Base-by-base conservation (phyloP, 1,140 invertebrate genomes). In the Micrasema minimum region DNA sequence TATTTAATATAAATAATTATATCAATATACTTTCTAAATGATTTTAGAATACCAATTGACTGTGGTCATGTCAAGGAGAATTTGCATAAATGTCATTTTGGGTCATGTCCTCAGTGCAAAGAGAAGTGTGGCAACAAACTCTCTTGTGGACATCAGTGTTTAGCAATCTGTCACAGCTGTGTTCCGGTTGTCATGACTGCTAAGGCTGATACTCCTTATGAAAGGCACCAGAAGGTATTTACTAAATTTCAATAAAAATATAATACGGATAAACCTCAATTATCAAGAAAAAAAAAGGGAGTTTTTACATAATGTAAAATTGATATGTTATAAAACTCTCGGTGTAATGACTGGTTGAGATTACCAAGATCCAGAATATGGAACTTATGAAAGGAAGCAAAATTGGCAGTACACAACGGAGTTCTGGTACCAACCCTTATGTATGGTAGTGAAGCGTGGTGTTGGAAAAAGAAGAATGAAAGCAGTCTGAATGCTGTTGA, bases 171-270 rank as follows among this genome's bases (percentile, higher is more conserved):
- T 81, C 96, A 98, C 81, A 89, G 91, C 31, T 90, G 90, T 76
- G 90, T 96, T 6, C 85, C 89, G 71, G 87, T 91, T 3, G 88
- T 89, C 74, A 83, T 90, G 12, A 80, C 86, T 6, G 85, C 85
- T 72, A 89, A 89, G 77, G 88, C 90, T 31, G 84, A 87, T 12
- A 92, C 91, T 38, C 93, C 93, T 1, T 95, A 93, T 92, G 92
- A 94, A 65, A 86, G 87, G 3, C 89, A 89, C 76, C 81, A 85
- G 46, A 84, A 81, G 71, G 84, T 83, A 10, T 43, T 10, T 62
- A 12, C 22, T 11, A 41, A 41, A 9, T 11, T 38, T 10, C 10
- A 20, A 7, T 31, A 53, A 53, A 53, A 14, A 20, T 6, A 14
- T 5, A 20, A 48, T 20, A 48, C 14, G 7, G 4, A 48, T 48